Evolutionary conservation across 2,797 vertebrate genomes (phyloP), one percentile per base, ranked within the genome.

Genomic region (Enteromius fasciolatus): DNA sequence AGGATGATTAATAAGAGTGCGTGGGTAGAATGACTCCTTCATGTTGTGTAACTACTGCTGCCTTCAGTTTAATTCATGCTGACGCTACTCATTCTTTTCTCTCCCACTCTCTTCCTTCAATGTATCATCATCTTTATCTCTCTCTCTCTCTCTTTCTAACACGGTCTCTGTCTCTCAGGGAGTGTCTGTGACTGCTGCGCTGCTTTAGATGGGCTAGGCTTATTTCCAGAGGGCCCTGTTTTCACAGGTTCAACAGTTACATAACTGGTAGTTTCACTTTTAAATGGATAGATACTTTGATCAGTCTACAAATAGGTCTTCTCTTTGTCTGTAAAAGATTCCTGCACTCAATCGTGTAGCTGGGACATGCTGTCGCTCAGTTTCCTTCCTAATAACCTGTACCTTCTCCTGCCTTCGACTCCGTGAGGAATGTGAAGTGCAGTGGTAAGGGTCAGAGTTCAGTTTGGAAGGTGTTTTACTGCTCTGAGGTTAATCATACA

Each of bases 21-120:
- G 79, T 76, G 73, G 82, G 81, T 46, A 73, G 46, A 76, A 57
- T 9, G 82, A 73, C 66, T 82, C 80, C 59, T 67, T 67, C 41
- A 72, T 68, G 76, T 61, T 11, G 6, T 83, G 61, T 86, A 39
- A 57, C 87, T 84, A 50, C 80, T 87, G 84, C 76, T 76, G 85
- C 69, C 89, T 90, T 93, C 87, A 88, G 83, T 89, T 88, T 79
- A 41, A 83, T 86, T 90, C 81, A 48, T 90, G 91, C 90, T 90
- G 91, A 90, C 88, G 68, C 0, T 54, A 81, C 66, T 74, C 70
- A 23, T 66, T 57, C 61, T 59, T 75, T 83, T 85, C 85, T 85
- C 59, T 68, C 59, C 86, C 82, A 87, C 54, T 80, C 83, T 87
- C 76, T 68, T 11, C 59, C 79, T 72, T 77, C 39, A 50, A 70